Base-by-base conservation (phyloP, 2,888 invertebrate genomes). In the Exocentrus adspersus region DNA sequence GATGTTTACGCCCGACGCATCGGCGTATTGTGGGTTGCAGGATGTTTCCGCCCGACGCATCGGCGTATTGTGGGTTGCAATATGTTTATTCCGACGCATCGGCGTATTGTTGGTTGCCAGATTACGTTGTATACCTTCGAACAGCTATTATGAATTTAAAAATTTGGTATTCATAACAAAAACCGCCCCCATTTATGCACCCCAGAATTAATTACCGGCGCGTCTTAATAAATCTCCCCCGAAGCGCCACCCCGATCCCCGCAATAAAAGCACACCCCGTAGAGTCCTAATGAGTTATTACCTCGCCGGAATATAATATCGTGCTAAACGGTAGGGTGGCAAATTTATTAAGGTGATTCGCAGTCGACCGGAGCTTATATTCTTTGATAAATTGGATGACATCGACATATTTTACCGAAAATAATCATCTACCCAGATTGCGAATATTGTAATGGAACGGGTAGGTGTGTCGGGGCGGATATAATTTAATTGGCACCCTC, bases 311-410 rank as follows among this genome's bases (percentile, higher is more conserved):
- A 60, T 60, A 60, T 51, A 60, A 60, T 60, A 60, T 51, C 46
- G 59, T 21, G 41, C 19, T 30, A 42, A 41, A 51, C 42, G 14
- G 51, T n/a, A 19, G 59, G 59, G 41, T 42, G 10, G 28, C 51
- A 42, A 59, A 60, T 51, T 60, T 60, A 51, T 51, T 51, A 60
- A 60, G 59, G 59, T 50, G 43, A 42, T 60, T 60, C 59, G 14
- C 51, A 60, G 59, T 50, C 59, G 51, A 21, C 50, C 17, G 20
- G 37, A 10, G 51, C 51, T 60, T 60, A 60, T 37, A 51, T 24
- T 50, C 51, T 32, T 37, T 60, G 37, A 50, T 37, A 60, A 60
- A 60, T 60, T 60, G 48, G 20, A 58, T 24, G 20, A 30, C 48
- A 60, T 51, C 59, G 59, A 51, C 59, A 50, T 60, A 51, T 60